A percentile compares a stretch with the other conserved stretches of the same genome.
Conservation (phyloP, 2,888 invertebrate genomes). For the Fragum fragum region DNA sequence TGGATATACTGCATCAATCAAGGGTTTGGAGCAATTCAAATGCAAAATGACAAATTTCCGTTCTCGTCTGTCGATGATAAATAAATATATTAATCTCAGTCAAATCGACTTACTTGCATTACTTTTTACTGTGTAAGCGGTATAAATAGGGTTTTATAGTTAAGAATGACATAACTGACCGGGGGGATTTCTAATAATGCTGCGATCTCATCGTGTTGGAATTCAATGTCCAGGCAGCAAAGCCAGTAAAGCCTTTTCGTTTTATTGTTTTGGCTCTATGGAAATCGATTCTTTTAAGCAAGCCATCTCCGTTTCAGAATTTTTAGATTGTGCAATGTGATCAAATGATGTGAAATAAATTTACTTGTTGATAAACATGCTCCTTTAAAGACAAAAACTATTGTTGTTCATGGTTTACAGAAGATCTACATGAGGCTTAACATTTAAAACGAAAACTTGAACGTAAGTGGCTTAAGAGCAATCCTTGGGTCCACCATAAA, state of each 20-base stretch:
- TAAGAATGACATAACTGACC: no score
- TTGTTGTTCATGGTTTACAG: conserved; percentile 53
- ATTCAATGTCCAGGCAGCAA: conserved; percentile 30
- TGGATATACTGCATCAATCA: no score
- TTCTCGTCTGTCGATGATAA: no score
- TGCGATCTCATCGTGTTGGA: conserved; percentile 50
- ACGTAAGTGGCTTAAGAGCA: conserved; percentile 51
- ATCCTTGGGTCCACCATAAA: conserved; percentile 49
- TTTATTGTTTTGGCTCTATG: conserved; percentile 34
- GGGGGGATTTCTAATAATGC: no score
- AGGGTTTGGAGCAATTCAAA: no score
- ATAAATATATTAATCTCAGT: no score
- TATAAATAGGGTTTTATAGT: no score
- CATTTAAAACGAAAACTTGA: conserved; percentile 53
- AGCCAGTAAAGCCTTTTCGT: conserved; percentile 49
- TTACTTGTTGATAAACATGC: conserved; percentile 42
- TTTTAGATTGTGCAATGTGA: conserved; percentile 14
- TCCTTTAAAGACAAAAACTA: conserved; percentile 39
- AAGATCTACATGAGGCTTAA: conserved; percentile 55
- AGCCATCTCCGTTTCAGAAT: conserved; percentile 14
- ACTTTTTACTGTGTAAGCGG: no score
- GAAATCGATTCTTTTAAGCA: conserved; percentile 33
- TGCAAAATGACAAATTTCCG: no score
- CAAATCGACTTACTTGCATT: no score
- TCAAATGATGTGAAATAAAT: conserved; percentile 28